phyloP scores from a whole-genome alignment of 2,888 invertebrate genomes.

The Plutella xylostella region DNA sequence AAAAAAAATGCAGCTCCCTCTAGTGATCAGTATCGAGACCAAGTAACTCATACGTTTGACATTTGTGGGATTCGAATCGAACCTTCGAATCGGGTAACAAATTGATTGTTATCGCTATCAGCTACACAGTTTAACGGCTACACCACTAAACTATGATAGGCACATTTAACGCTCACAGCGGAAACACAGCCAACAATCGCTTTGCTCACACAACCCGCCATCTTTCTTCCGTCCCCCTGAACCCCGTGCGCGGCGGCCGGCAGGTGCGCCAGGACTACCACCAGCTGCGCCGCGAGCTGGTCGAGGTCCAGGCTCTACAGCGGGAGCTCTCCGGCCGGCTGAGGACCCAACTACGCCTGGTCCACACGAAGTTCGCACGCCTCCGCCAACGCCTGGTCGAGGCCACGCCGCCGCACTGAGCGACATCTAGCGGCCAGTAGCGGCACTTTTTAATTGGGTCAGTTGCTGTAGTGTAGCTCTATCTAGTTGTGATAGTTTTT shows the following conservation, averaged over 20 bases:
- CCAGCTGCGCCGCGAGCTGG: slow-evolving; percentile 80
- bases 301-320: slow-evolving; percentile 84
- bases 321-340: slow-evolving; percentile 82
- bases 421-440: neutral
- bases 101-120: neutral
- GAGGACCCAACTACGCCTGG: slow-evolving; percentile 76
- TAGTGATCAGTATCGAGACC: too few relatives aligned
- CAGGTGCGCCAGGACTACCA: slow-evolving; percentile 82
- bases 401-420: slow-evolving; percentile 41
- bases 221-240: too few relatives aligned
- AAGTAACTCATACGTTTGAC: too few relatives aligned
- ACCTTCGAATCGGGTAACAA: neutral
- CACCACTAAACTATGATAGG: neutral
- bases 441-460: too few relatives aligned
- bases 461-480: too few relatives aligned
- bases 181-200: neutral
- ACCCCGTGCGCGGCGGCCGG: neutral
- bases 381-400: slow-evolving; percentile 77
- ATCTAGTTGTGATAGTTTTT: too few relatives aligned
- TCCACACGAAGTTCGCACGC: slow-evolving; percentile 80
- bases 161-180: neutral
- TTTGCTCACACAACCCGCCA: neutral
- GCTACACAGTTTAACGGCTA: neutral
- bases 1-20: too few relatives aligned
- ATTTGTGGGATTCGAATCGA: neutral